Evolutionary conservation across 2,113 vertebrate species (phyloP).

Genomic region (Austrofundulus limnaeus): DNA sequence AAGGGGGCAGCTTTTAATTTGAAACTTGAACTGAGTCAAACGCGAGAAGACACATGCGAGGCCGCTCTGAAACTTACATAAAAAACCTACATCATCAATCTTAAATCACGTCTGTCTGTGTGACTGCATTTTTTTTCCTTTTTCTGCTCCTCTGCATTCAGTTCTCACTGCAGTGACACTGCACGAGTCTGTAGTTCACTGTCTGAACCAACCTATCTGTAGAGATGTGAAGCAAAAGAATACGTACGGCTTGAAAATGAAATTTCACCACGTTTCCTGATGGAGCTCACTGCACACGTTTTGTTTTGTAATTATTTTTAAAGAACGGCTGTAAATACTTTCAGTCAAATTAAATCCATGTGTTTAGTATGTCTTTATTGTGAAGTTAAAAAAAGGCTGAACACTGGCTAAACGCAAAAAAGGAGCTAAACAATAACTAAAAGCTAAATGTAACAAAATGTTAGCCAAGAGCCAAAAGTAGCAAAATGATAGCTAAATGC

Average conservation of each 20-base stretch:
- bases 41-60: conserved; percentile 4
- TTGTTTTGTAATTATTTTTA: too few relatives aligned
- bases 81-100: conserved; percentile 9
- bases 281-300: too few relatives aligned
- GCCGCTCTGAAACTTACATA: conserved; percentile 9
- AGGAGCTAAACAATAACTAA: too few relatives aligned
- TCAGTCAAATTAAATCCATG: too few relatives aligned
- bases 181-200: neutral
- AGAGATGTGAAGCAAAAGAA: neutral
- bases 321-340: too few relatives aligned
- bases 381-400: too few relatives aligned
- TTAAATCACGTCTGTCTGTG: conserved; percentile 10
- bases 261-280: neutral
- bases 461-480: too few relatives aligned
- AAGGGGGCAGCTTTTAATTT: conserved; percentile 2
- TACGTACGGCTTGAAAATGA: neutral
- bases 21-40: conserved; percentile 20
- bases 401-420: too few relatives aligned
- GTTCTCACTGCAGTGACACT: neutral
- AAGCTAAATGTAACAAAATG: too few relatives aligned
- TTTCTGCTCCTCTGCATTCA: conserved; percentile 2
- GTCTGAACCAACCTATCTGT: neutral
- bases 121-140: neutral
- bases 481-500: too few relatives aligned
- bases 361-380: too few relatives aligned